Evolutionary conservation across 2,797 vertebrate genomes (phyloP).

Genomic region (Spea hammondii): DNA sequence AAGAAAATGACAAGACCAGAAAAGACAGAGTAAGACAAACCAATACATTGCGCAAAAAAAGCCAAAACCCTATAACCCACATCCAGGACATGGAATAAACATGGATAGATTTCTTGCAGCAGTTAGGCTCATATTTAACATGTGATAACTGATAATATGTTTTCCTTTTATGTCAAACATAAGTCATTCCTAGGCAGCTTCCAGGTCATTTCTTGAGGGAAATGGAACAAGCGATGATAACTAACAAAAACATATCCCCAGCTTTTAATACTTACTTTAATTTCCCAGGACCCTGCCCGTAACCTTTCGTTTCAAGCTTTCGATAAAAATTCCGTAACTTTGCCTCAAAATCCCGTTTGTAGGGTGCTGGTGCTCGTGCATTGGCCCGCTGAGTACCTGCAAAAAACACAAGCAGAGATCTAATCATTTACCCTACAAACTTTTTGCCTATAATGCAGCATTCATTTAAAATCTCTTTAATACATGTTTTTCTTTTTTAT

Average conservation of each 20-base stretch:
- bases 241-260: not conserved
- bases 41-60: too few relatives aligned
- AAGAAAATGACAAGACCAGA: too few relatives aligned
- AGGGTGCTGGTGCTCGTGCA: slow-evolving; percentile 91
- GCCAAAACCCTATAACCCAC: too few relatives aligned
- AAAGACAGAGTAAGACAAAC: too few relatives aligned
- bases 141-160: too few relatives aligned
- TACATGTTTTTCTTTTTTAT: not conserved
- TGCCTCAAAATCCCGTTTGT: slow-evolving; percentile 96
- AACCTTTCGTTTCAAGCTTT: slow-evolving; percentile 95
- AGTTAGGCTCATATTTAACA: too few relatives aligned
- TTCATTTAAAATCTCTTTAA: not conserved
- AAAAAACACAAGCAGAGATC: slow-evolving; percentile 32
- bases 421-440: not conserved
- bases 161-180: too few relatives aligned
- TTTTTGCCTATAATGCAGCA: not conserved
- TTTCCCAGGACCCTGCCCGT: slow-evolving; percentile 95
- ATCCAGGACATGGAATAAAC: too few relatives aligned
- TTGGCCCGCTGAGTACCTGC: slow-evolving; percentile 94
- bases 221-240: too few relatives aligned
- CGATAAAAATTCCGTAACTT: slow-evolving; percentile 97
- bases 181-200: too few relatives aligned
- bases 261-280: slow-evolving; percentile 79
- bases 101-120: too few relatives aligned
- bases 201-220: too few relatives aligned